Percentiles rank a stretch among this genome's conserved stretches.
Conservation (phyloP, 2,888 invertebrate species). For the Dusona sp. region DNA sequence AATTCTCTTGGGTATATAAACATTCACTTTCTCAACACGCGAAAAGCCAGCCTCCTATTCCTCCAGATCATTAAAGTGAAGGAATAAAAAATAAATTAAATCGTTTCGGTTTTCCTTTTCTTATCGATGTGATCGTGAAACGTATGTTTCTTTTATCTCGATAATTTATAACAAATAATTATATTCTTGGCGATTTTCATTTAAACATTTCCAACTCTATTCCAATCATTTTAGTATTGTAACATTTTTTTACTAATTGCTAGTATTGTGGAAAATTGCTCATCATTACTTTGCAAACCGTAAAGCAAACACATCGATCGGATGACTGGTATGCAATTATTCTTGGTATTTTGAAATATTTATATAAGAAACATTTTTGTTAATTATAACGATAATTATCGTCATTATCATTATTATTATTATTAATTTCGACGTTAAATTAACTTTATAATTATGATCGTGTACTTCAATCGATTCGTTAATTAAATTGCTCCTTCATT, state of each 20-base stretch:
- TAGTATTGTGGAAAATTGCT: too few species aligned
- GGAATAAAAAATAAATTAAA: neutral
- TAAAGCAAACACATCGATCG: too few species aligned
- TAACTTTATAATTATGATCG: neutral
- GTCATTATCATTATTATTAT: neutral
- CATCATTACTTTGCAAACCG: too few species aligned
- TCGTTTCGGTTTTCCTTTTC: neutral
- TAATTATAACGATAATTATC: neutral
- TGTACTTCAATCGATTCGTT: neutral
- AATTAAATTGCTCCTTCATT: neutral
- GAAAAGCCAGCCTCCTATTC: neutral
- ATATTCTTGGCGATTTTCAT: too few species aligned
- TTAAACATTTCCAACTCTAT: too few species aligned
- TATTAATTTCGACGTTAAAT: neutral
- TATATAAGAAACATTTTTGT: neutral
- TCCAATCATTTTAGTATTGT: too few species aligned
- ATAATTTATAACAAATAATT: too few species aligned
- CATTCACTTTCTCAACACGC: constrained; percentile 6
- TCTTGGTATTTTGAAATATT: neutral
- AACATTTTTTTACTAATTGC: too few species aligned
- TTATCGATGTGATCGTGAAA: neutral
- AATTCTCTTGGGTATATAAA: constrained; percentile 18
- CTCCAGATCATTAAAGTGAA: neutral
- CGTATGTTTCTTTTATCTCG: neutral
- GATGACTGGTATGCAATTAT: too few species aligned